A percentile compares a stretch with the other conserved stretches of the same genome.
These are phyloP conservation scores for Fistularia tabacaria DNA, from an alignment of 2,797 vertebrate genomes.

Conservation along the genomic window DNA sequence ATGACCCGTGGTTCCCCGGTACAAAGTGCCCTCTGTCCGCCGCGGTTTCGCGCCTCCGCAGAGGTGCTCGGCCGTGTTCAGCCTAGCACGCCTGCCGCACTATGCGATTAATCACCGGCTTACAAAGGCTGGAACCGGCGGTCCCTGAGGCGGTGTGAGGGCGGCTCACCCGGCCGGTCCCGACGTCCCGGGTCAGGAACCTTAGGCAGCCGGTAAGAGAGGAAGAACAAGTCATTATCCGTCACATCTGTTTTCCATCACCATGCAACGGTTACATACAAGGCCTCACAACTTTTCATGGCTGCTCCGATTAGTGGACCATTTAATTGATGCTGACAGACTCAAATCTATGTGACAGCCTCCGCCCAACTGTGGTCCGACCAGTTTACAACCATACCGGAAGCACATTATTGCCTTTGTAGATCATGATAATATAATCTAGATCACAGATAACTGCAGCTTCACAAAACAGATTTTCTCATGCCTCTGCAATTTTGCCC, in stretches of 20 bases:
- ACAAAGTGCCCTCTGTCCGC: conserved; percentile 74
- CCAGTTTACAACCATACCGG: too few species aligned
- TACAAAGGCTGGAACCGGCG: conserved; percentile 44
- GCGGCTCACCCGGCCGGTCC: conserved; percentile 30
- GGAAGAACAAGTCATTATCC: conserved; percentile 44
- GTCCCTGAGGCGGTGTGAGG: conserved; percentile 40
- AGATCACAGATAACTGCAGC: too few species aligned
- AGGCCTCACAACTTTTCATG: conserved; percentile 29
- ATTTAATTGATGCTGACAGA: conserved; percentile 30
- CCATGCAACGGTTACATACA: conserved; percentile 47
- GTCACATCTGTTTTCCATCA: conserved; percentile 72
- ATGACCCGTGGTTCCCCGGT: conserved; percentile 64
- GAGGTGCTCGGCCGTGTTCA: conserved; percentile 52
- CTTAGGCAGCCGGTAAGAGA: conserved; percentile 58
- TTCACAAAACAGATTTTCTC: too few species aligned
- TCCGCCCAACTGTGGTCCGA: background rate
- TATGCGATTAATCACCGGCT: conserved; percentile 74
- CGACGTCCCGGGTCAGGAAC: conserved; percentile 56
- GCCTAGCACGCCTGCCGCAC: conserved; percentile 55
- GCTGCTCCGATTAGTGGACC: conserved; percentile 10
- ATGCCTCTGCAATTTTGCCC: too few species aligned
- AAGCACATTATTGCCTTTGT: too few species aligned
- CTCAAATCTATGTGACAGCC: conserved; percentile 9
- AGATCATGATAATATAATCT: too few species aligned
- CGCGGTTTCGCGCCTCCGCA: conserved; percentile 39